Evolutionary conservation across 1,140 invertebrate genomes (phyloP).

Genomic region (Lasioglossum albipes): DNA sequence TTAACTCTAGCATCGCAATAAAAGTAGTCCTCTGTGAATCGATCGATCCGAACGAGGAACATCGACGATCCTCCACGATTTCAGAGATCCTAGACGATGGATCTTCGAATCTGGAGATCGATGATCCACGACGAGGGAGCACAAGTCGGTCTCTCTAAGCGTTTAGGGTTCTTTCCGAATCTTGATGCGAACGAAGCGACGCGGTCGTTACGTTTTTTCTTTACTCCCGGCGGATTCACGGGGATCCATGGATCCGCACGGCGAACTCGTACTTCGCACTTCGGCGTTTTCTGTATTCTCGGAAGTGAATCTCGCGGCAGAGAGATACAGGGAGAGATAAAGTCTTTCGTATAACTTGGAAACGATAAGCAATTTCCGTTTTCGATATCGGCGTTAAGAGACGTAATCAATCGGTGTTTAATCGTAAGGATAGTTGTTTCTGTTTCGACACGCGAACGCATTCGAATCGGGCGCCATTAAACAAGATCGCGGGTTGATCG

Average conservation of each 20-base stretch:
- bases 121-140: too few relatives aligned
- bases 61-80: neutral
- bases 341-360: neutral
- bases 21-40: neutral
- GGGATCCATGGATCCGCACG: neutral
- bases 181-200: constrained; percentile 22
- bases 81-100: too few relatives aligned
- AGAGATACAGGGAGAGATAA: neutral
- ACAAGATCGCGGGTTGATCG: constrained; percentile 15
- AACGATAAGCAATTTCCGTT: constrained; percentile 43
- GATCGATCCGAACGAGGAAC: neutral
- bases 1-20: constrained; percentile 22
- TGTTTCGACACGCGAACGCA: neutral
- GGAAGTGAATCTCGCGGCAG: neutral
- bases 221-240: neutral
- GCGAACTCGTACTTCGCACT: constrained; percentile 35
- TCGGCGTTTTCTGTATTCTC: constrained; percentile 18
- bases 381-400: constrained; percentile 5
- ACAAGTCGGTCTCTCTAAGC: too few relatives aligned
- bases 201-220: neutral
- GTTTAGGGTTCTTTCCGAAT: neutral
- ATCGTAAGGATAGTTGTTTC: too few relatives aligned
- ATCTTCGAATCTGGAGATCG: too few relatives aligned
- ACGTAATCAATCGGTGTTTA: neutral
- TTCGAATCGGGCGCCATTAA: neutral